phyloP scores from a whole-genome alignment of 2,797 vertebrate species.

The Platyrinchus mystaceus region DNA sequence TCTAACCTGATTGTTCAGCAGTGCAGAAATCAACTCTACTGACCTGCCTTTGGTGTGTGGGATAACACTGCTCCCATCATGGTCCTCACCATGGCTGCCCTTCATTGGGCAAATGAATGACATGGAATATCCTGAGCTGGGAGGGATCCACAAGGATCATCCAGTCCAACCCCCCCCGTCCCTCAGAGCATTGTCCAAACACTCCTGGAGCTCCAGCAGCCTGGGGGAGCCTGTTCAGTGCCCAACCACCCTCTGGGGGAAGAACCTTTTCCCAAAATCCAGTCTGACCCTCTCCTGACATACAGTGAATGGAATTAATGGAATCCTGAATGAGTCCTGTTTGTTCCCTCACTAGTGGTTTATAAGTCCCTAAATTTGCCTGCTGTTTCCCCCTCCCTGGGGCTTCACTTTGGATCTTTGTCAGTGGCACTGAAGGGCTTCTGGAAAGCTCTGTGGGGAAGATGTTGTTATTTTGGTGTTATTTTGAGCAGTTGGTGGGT shows the following conservation, averaged over 20 bases:
- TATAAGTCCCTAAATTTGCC: not conserved
- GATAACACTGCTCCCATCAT: rapidly evolving
- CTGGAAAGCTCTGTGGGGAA: not conserved
- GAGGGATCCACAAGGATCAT: not conserved
- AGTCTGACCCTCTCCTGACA: not conserved
- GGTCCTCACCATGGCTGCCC: not conserved
- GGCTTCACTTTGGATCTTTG: not conserved
- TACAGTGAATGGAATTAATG: not conserved
- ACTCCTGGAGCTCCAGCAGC: not conserved
- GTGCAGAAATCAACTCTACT: not conserved
- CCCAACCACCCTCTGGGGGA: not conserved
- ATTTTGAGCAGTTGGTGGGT: not conserved
- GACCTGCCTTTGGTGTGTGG: not conserved
- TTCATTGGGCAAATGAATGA: not conserved
- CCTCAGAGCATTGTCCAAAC: not conserved
- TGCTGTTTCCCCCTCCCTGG: not conserved
- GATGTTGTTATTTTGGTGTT: not conserved
- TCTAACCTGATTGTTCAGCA: not conserved
- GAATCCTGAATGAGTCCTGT: not conserved
- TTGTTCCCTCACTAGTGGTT: not conserved
- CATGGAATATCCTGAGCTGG: not conserved
- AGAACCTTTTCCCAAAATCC: not conserved
- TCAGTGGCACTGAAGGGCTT: not conserved
- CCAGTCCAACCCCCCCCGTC: not conserved
- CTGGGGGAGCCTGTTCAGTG: not conserved